Conservation (phyloP, 2,888 invertebrate genomes). For the Ceriagrion tenellum region DNA sequence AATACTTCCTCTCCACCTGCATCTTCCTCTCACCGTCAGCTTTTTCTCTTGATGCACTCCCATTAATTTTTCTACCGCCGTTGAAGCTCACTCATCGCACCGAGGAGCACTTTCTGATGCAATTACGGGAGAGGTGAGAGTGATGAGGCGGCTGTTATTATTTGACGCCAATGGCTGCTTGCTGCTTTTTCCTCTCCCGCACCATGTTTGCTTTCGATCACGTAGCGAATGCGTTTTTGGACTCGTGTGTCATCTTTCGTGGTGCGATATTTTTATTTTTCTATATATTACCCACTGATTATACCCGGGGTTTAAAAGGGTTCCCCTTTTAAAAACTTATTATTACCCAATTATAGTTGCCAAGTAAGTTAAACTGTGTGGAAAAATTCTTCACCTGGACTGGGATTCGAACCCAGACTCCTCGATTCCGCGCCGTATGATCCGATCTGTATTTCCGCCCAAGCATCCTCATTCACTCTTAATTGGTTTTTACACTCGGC, state of each 20-base stretch:
- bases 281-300: not conserved
- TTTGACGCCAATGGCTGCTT: not conserved
- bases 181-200: not conserved
- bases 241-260: not conserved
- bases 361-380: too few species aligned
- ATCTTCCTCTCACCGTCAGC: not conserved
- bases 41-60: not conserved
- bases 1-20: too few species aligned
- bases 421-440: too few species aligned
- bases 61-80: not conserved
- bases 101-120: not conserved
- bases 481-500: too few species aligned
- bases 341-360: too few species aligned
- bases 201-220: not conserved
- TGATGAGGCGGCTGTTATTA: not conserved
- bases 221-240: not conserved
- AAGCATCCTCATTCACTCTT: too few species aligned
- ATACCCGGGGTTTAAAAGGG: too few species aligned
- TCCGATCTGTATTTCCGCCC: too few species aligned
- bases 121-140: not conserved
- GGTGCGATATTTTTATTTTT: not conserved
- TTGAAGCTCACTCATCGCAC: not conserved
- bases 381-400: too few species aligned
- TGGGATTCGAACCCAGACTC: too few species aligned
- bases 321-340: too few species aligned